These are phyloP conservation scores for Cotesia glomerata DNA, from an alignment of 1,140 invertebrate genomes.

Conservation along the genomic window DNA sequence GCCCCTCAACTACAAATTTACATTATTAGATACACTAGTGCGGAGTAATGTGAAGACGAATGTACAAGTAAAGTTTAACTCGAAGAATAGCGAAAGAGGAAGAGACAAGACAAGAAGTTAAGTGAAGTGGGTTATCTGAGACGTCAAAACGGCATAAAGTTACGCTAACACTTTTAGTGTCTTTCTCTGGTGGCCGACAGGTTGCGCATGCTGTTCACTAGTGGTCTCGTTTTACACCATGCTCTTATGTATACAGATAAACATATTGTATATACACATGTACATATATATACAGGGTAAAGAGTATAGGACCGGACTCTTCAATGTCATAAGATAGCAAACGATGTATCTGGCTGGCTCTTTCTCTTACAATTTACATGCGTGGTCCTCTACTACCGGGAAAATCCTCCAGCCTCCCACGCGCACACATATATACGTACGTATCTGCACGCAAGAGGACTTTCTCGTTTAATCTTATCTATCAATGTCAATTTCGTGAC, in stretches of 20 bases:
- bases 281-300: background rate
- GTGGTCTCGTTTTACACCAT: conserved; percentile 29
- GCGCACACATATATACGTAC: too few species aligned
- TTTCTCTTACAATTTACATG: background rate
- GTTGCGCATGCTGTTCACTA: conserved; percentile 40
- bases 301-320: conserved; percentile 35
- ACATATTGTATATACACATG: background rate
- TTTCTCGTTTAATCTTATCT: conserved; percentile 10
- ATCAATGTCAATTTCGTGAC: background rate
- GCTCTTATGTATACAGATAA: conserved; percentile 49
- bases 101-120: conserved; percentile 13
- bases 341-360: background rate
- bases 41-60: too few species aligned
- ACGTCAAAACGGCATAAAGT: conserved; percentile 59
- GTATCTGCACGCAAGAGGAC: background rate
- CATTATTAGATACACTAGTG: too few species aligned
- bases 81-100: background rate
- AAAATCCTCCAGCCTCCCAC: background rate
- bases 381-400: background rate
- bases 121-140: conserved; percentile 32
- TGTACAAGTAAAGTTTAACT: too few species aligned
- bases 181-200: conserved; percentile 51
- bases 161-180: conserved; percentile 8
- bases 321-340: conserved; percentile 57
- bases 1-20: too few species aligned